These are phyloP conservation scores for Geotrypetes seraphini DNA, from an alignment of 2,797 vertebrate genomes.

Conservation along the genomic window DNA sequence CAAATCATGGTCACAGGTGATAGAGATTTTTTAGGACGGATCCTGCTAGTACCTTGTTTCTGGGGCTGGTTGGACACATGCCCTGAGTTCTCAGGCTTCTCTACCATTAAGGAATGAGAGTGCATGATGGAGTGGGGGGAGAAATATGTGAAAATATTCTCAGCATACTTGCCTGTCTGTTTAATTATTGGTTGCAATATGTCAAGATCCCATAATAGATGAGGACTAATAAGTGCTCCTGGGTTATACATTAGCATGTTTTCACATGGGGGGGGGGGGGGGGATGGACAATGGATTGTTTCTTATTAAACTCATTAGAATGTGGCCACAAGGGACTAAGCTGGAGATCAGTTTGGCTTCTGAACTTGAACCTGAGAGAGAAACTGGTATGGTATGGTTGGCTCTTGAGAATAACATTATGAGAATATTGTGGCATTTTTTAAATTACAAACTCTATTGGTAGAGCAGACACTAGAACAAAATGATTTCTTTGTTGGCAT, in stretches of 20 bases:
- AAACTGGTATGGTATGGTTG: not conserved
- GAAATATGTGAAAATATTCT: slow-evolving; percentile 9
- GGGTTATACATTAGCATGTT: not conserved
- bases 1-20: slow-evolving; percentile 6
- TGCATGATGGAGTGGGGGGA: slow-evolving; percentile 1
- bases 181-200: slow-evolving; percentile 9
- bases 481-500: too few relatives aligned
- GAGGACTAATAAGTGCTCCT: not conserved
- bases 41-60: not conserved
- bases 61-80: slow-evolving; percentile 1
- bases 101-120: not conserved
- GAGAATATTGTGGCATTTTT: not conserved
- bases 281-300: not conserved
- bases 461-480: too few relatives aligned
- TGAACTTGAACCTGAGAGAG: slow-evolving; percentile 15
- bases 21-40: not conserved
- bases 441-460: too few relatives aligned
- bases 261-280: too few relatives aligned
- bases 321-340: not conserved
- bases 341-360: slow-evolving; percentile 12
- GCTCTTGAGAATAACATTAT: not conserved
- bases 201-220: not conserved
- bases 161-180: slow-evolving; percentile 9
- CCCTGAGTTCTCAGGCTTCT: not conserved
- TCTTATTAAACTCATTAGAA: slow-evolving; percentile 21